phyloP scores from a whole-genome alignment of 2,113 vertebrate species.

The Oreochromis spilurus region DNA sequence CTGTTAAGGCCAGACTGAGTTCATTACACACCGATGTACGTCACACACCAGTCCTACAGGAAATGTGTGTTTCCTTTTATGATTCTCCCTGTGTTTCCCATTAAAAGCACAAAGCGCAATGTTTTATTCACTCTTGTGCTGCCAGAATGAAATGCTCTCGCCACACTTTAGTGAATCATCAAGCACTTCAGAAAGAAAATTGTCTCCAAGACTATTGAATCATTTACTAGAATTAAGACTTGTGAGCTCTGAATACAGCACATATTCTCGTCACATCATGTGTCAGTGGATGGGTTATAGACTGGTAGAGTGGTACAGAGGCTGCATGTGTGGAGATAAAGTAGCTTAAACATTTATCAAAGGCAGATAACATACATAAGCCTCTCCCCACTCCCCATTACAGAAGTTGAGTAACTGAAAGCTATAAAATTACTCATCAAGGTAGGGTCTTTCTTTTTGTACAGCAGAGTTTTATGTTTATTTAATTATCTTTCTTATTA shows the following conservation, averaged over 20 bases:
- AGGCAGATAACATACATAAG: background rate
- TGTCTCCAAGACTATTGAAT: background rate
- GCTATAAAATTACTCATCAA: background rate
- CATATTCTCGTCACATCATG: background rate
- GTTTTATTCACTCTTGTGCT: background rate
- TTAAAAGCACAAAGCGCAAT: slow-evolving; percentile 48
- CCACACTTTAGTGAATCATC: slow-evolving; percentile 5
- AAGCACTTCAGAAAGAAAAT: background rate
- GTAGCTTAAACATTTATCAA: background rate
- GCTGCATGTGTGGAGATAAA: background rate
- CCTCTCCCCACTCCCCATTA: background rate
- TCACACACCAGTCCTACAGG: slow-evolving; percentile 53
- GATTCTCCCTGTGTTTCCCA: slow-evolving; percentile 50
- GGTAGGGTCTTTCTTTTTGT: background rate
- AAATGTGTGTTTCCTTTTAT: slow-evolving; percentile 60
- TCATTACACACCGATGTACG: slow-evolving; percentile 9
- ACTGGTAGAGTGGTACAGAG: background rate
- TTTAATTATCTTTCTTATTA: background rate
- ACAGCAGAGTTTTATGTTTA: background rate
- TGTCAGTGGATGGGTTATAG: background rate
- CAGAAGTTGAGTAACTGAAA: background rate
- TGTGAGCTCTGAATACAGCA: background rate
- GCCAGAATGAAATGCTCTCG: background rate
- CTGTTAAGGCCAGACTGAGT: background rate
- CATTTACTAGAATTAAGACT: background rate